These are phyloP conservation scores for Cyclophora punctaria DNA, from an alignment of 2,888 invertebrate genomes.

Conservation along the genomic window DNA sequence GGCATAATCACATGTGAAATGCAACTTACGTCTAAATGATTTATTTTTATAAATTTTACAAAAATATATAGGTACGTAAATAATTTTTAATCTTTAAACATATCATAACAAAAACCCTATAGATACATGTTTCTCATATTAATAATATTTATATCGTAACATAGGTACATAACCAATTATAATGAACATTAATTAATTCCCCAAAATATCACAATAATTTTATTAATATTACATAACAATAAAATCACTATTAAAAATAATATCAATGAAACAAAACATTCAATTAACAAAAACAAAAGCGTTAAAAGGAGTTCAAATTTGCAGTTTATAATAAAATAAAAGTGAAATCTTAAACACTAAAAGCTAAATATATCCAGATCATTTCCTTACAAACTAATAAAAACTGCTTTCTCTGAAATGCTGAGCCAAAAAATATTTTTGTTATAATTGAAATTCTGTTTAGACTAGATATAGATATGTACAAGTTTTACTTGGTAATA, in stretches of 20 bases:
- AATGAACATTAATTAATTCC: too few relatives aligned
- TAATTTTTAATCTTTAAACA: neutral
- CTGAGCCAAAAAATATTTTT: neutral
- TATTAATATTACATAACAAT: neutral
- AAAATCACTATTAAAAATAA: too few relatives aligned
- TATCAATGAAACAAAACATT: too few relatives aligned
- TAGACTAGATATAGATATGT: conserved; percentile 9
- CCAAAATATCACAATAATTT: neutral
- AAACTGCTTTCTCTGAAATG: conserved; percentile 10
- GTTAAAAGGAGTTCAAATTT: conserved; percentile 5
- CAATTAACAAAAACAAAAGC: too few relatives aligned
- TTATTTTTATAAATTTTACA: conserved; percentile 5
- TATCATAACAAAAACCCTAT: too few relatives aligned
- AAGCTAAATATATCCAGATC: conserved; percentile 12
- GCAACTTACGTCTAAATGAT: neutral
- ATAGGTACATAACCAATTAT: too few relatives aligned
- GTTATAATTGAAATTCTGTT: conserved; percentile 7
- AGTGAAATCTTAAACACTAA: neutral
- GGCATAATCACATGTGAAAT: conserved; percentile 11
- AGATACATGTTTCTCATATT: neutral
- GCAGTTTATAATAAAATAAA: neutral
- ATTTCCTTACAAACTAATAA: conserved; percentile 2
- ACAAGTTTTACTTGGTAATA: neutral
- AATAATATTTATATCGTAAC: too few relatives aligned
- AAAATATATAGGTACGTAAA: conserved; percentile 3